A percentile compares a stretch with the other conserved stretches of the same genome.
These are phyloP conservation scores for Ichneumoninae sp. DNA, from an alignment of 2,888 invertebrate genomes.

Conservation along the genomic window DNA sequence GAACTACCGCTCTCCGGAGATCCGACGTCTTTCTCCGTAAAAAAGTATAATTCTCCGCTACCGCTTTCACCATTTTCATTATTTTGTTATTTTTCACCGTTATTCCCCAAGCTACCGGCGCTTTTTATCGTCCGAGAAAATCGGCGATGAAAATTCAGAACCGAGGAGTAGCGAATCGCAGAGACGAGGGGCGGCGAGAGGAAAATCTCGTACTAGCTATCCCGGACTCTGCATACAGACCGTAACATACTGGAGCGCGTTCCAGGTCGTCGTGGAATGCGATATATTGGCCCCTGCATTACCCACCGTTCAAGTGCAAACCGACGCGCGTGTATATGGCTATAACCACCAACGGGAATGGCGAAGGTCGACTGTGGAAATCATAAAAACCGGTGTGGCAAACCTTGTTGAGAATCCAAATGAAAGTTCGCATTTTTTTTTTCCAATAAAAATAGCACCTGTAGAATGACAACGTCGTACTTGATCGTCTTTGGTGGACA, in stretches of 20 bases:
- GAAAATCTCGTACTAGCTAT: conserved; percentile 24
- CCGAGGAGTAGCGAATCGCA: background rate
- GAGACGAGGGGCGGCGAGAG: conserved; percentile 6
- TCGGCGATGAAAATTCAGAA: conserved; percentile 24
- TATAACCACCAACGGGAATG: background rate
- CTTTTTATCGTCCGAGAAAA: conserved; percentile 41
- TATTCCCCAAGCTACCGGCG: conserved; percentile 2
- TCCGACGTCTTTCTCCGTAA: conserved; percentile 28
- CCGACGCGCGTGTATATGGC: conserved; percentile 19
- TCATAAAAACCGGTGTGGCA: background rate
- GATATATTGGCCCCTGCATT: conserved; percentile 42
- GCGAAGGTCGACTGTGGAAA: conserved; percentile 8
- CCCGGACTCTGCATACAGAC: conserved; percentile 42
- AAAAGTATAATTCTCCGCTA: conserved; percentile 24
- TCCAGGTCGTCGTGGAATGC: conserved; percentile 42
- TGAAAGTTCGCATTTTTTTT: background rate
- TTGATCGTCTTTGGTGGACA: no score
- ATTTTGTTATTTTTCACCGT: conserved; percentile 14
- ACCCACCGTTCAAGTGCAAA: conserved; percentile 34
- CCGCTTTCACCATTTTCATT: conserved; percentile 23
- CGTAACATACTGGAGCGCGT: conserved; percentile 46
- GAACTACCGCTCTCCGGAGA: conserved; percentile 1
- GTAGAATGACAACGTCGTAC: no score
- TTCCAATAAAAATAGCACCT: no score
- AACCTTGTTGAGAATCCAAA: background rate